Evolutionary conservation across 2,113 vertebrate genomes (phyloP).

Genomic region (Eidolon helvum): DNA sequence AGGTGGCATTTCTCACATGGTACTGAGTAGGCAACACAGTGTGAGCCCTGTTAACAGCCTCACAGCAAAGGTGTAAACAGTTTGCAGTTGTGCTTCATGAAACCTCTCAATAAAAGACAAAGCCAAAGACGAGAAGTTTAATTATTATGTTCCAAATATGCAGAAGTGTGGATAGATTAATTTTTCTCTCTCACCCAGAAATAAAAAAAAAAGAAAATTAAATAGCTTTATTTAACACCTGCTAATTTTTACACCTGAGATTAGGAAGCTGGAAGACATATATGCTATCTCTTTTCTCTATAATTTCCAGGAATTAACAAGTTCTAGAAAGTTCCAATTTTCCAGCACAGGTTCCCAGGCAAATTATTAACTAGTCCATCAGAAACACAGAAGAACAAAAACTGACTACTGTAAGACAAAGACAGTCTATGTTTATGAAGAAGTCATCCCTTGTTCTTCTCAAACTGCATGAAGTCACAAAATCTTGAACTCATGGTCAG

Average conservation of each 20-base stretch:
- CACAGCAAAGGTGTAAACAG: conserved; percentile 39
- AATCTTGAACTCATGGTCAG: neutral
- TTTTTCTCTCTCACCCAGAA: neutral
- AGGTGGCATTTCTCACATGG: conserved; percentile 38
- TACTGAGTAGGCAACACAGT: neutral
- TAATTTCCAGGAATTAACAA: neutral
- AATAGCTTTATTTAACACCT: neutral
- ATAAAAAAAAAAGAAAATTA: neutral
- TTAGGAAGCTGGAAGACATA: neutral
- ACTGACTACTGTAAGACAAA: neutral
- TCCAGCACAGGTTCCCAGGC: neutral
- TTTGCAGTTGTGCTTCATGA: neutral
- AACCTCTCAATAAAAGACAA: neutral
- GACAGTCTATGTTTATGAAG: neutral
- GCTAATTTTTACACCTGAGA: neutral
- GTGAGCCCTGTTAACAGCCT: conserved; percentile 36
- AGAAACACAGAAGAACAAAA: neutral
- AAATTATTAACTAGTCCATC: neutral
- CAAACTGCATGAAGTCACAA: neutral
- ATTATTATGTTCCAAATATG: neutral
- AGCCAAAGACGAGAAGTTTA: neutral
- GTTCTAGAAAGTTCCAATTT: neutral
- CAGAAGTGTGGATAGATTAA: neutral
- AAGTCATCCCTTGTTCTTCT: neutral
- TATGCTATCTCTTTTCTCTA: neutral